A percentile compares a stretch with the other conserved stretches of the same genome.
These are phyloP conservation scores for Poeciliopsis occidentalis DNA, from an alignment of 2,113 vertebrate genomes.

Conservation along the genomic window DNA sequence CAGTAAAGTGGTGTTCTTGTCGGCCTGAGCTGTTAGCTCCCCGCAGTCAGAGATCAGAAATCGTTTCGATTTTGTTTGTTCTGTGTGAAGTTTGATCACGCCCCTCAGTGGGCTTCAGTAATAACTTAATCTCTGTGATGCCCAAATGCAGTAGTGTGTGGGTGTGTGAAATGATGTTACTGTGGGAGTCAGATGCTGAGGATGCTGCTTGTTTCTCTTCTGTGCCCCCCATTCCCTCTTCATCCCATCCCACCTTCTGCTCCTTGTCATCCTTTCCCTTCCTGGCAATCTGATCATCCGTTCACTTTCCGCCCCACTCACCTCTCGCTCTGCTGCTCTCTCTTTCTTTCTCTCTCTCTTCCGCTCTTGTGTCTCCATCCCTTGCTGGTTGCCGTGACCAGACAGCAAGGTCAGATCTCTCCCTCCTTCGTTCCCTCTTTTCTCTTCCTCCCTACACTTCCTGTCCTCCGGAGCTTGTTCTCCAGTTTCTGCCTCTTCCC, in stretches of 20 bases:
- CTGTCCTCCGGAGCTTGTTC: conserved; percentile 57
- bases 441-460: conserved; percentile 63
- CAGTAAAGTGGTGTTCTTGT: not conserved
- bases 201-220: conserved; percentile 39
- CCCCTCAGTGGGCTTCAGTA: not conserved
- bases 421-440: conserved; percentile 37
- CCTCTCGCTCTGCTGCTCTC: conserved; percentile 14
- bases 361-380: conserved; percentile 64
- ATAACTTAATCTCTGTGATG: not conserved
- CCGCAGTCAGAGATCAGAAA: too few species aligned
- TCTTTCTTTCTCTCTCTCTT: not conserved
- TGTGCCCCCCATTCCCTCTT: conserved; percentile 6
- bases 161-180: conserved; percentile 56
- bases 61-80: not conserved
- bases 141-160: not conserved
- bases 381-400: conserved; percentile 65
- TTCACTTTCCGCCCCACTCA: conserved; percentile 48
- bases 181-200: conserved; percentile 55
- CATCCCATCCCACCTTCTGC: not conserved
- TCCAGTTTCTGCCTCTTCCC: conserved; percentile 62
- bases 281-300: conserved; percentile 70
- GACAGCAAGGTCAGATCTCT: conserved; percentile 79
- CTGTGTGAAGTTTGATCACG: not conserved
- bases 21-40: too few species aligned
- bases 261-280: conserved; percentile 54